A percentile compares a stretch with the other conserved stretches of the same genome.
Evolutionary conservation across 92 coral and sea anemone species (phyloP).

Genomic region (Scolanthus callimorphus): DNA sequence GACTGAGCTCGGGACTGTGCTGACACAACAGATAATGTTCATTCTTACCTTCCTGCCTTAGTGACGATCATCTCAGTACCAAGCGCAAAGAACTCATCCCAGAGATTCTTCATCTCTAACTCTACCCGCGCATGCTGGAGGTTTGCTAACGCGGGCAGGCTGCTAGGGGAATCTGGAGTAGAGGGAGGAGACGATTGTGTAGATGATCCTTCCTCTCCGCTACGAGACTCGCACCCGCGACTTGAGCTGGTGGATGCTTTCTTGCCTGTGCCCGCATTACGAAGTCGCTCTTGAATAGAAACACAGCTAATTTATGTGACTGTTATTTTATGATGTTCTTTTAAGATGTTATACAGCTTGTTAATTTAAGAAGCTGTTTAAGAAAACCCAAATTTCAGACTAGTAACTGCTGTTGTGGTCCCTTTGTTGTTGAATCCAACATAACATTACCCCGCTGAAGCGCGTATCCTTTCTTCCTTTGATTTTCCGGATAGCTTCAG

Average conservation of each 20-base stretch:
- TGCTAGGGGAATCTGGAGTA: constrained; percentile 30
- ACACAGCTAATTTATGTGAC: no score
- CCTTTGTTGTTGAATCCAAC: no score
- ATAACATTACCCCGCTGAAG: no score
- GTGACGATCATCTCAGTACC: constrained; percentile 99
- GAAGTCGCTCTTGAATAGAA: constrained; percentile 87
- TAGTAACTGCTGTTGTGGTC: no score
- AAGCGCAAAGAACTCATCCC: constrained; percentile 93
- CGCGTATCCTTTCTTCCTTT: no score
- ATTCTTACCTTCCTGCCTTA: constrained; percentile 97
- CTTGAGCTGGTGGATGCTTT: constrained; percentile 42
- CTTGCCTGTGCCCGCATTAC: constrained; percentile 98
- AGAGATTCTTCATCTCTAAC: constrained; percentile 91
- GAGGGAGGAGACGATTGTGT: constrained; percentile 9
- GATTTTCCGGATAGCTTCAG: no score
- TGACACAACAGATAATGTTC: no score
- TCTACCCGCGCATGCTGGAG: constrained; percentile 84
- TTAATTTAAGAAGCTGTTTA: no score
- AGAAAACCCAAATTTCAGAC: no score
- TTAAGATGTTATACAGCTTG: no score
- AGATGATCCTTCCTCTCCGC: constrained; percentile 18
- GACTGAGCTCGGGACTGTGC: no score
- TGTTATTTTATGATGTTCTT: no score
- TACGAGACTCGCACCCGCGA: constrained; percentile 13
- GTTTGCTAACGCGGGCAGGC: constrained; percentile 57